These are phyloP conservation scores for Poeciliopsis paucimaculata DNA, from an alignment of 2,797 vertebrate species.

Conservation along the genomic window DNA sequence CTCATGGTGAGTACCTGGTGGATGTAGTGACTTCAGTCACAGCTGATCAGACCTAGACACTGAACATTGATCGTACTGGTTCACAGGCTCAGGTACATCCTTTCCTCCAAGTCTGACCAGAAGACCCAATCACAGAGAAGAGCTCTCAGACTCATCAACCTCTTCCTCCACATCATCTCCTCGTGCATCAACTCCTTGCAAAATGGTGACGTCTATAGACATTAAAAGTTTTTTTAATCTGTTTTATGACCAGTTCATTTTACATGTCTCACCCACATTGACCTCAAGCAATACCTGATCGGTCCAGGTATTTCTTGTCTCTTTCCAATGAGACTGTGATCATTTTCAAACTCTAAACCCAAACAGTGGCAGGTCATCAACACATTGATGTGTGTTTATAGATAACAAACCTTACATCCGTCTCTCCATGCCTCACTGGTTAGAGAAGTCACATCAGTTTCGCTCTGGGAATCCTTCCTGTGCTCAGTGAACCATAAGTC, in stretches of 20 bases:
- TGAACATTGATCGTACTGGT: constrained; percentile 8
- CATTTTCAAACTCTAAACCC: not conserved
- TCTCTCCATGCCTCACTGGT: no score
- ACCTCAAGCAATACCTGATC: not conserved
- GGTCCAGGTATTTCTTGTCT: not conserved
- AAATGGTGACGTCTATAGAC: constrained; percentile 13
- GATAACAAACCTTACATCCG: no score
- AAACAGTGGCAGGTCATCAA: not conserved
- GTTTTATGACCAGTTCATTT: not conserved
- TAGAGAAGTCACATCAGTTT: not conserved
- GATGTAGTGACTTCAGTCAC: constrained; percentile 17
- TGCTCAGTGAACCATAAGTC: not conserved
- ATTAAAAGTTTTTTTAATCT: not conserved
- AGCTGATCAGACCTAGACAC: not conserved
- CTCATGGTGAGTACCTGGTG: constrained; percentile 40
- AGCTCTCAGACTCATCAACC: not conserved
- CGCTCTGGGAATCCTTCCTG: not conserved
- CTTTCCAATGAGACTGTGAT: not conserved
- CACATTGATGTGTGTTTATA: not conserved
- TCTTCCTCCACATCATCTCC: constrained; percentile 2
- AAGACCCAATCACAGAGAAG: constrained; percentile 5
- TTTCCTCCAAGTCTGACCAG: not conserved
- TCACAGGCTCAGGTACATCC: constrained; percentile 23
- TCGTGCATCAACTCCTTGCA: not conserved
- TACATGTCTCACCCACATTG: not conserved